These are phyloP conservation scores for Mirounga angustirostris DNA, from an alignment of 2,113 vertebrate species.

Conservation along the genomic window DNA sequence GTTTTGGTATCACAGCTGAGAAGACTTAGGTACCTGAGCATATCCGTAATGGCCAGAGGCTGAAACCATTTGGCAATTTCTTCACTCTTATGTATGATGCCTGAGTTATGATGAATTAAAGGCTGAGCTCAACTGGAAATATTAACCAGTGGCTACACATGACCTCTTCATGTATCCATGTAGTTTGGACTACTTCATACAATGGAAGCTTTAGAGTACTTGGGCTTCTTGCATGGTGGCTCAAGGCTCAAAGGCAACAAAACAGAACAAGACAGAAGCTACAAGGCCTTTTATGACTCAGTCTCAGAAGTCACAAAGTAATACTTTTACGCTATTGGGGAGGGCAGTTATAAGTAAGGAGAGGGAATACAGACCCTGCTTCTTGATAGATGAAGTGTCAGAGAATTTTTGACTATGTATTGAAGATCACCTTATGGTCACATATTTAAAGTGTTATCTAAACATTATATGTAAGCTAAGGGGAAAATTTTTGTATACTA, in stretches of 20 bases:
- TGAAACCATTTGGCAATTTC: background rate
- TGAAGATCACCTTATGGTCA: background rate
- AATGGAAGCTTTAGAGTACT: background rate
- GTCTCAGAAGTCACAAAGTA: background rate
- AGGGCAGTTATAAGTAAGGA: background rate
- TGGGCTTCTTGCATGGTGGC: background rate
- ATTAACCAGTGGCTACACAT: background rate
- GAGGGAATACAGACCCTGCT: background rate
- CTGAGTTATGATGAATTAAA: background rate
- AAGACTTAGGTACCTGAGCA: background rate
- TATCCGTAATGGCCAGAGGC: background rate
- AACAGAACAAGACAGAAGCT: background rate
- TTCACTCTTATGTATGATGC: background rate
- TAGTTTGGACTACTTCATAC: background rate
- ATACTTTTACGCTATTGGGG: background rate
- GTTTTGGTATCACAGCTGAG: background rate
- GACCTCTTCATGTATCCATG: background rate
- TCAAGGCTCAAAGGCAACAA: background rate
- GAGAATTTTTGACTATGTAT: background rate
- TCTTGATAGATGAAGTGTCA: background rate
- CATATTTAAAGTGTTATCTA: background rate
- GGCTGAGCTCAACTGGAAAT: background rate
- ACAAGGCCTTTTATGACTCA: background rate
- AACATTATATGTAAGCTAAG: background rate
- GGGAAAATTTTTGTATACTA: background rate